Evolutionary conservation across 2,113 vertebrate species (phyloP), one percentile per base, ranked within the genome.

Genomic region (Panthera leo): DNA sequence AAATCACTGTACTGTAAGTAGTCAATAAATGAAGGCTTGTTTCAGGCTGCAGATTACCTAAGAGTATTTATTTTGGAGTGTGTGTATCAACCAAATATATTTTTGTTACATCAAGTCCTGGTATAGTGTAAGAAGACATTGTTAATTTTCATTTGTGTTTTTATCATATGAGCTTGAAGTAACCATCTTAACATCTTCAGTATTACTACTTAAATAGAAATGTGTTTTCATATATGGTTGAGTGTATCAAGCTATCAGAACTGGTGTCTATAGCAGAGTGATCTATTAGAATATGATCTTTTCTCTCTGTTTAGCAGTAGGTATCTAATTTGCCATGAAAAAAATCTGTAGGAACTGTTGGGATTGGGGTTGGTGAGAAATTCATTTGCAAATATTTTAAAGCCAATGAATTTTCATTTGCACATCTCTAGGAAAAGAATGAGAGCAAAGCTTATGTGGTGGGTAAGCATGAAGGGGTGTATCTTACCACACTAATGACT

Each of bases 51-150:
- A 93, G 45, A 89, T 96, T 96, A 94, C 90, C 71, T 83, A 79
- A 94, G 91, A 94, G 91, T 97, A 88, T 98, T 97, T 98, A 85
- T 98, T 98, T 83, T 95, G 73, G 61, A 92, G 67, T 96, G 76
- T 88, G 92, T 83, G 42, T 92, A 16, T 91, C 91, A 93, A 84
- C 67, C 83, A 71, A 53, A 39, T 93, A 92, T 91, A 94, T 87
- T 95, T 95, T 93, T 84, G 34, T 89, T 92, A 68, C 2, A 53
- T 92, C 45, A 75, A 82, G 15, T 88, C 48, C 61, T 89, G 12
- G 23, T 93, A 67, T 93, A 79, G 83, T 92, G 42, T 61, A 88
- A 97, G 70, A 91, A 85, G 71, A 95, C 85, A 76, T 85, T 61
- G 53, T 63, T 63, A 95, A 51, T 83, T 94, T 97, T 71, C 3